Evolutionary conservation across 2,797 vertebrate species (phyloP).

Genomic region (Vultur gryphus): DNA sequence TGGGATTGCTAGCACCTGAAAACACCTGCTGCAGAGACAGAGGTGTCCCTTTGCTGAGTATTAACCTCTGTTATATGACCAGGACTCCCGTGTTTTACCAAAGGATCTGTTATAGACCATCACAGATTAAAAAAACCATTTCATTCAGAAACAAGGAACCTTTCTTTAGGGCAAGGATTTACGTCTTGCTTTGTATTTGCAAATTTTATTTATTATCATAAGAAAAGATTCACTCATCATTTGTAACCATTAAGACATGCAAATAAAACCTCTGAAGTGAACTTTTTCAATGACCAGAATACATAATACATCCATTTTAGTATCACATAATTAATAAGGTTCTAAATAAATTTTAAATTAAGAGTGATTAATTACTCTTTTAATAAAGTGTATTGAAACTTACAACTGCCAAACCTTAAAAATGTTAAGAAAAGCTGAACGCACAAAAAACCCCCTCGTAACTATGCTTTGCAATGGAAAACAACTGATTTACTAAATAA

Average conservation of each 20-base stretch:
- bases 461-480: not conserved
- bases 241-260: not conserved
- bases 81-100: not conserved
- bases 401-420: not conserved
- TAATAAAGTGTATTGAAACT: not conserved
- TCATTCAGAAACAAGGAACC: not conserved
- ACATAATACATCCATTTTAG: not conserved
- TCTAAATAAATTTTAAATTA: not conserved
- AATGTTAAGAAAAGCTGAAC: not conserved
- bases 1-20: not conserved
- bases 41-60: not conserved
- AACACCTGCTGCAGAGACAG: not conserved
- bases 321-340: not conserved
- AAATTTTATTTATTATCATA: not conserved
- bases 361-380: not conserved
- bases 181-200: too few species aligned
- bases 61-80: too few species aligned
- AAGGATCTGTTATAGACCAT: not conserved
- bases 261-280: not conserved
- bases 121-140: not conserved
- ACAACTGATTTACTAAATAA: not conserved
- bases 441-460: too few species aligned
- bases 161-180: not conserved
- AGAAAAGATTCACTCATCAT: not conserved
- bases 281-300: not conserved